Evolutionary conservation across 2,113 vertebrate genomes (phyloP).

Genomic region (Sinosuthora webbiana): DNA sequence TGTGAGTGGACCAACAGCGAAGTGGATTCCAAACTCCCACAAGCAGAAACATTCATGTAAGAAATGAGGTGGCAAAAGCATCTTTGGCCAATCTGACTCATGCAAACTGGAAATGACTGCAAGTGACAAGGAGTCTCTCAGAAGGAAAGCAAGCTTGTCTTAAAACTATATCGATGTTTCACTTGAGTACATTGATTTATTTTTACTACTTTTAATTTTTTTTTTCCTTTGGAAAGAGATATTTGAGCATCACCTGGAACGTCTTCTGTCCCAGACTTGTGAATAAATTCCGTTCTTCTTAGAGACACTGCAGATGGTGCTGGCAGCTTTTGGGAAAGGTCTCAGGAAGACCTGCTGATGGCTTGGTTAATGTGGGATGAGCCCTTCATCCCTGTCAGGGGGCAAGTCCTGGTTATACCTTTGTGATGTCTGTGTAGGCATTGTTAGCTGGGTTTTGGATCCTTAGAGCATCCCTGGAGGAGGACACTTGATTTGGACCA

Average conservation of each 20-base stretch:
- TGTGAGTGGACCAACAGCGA: background rate
- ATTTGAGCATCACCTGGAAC: background rate
- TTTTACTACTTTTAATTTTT: background rate
- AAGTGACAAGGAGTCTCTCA: background rate
- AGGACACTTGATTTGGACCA: background rate
- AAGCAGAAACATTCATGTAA: background rate
- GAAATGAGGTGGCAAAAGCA: background rate
- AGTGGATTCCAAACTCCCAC: background rate
- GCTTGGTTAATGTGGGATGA: background rate
- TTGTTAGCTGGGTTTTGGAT: background rate
- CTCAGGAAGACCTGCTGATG: background rate
- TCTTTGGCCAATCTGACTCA: background rate
- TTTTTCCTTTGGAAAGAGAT: background rate
- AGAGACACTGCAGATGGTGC: background rate
- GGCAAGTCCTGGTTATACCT: rapidly evolving
- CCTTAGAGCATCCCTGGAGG: background rate
- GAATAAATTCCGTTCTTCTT: background rate
- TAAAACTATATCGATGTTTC: rapidly evolving
- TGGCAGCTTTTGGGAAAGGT: background rate
- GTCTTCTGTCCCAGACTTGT: background rate
- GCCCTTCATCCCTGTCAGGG: background rate
- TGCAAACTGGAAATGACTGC: background rate
- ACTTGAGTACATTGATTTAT: background rate
- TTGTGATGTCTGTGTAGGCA: background rate
- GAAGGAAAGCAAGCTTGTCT: background rate